These are phyloP conservation scores for Mamestra configurata DNA, from an alignment of 1,140 invertebrate species.

Conservation along the genomic window DNA sequence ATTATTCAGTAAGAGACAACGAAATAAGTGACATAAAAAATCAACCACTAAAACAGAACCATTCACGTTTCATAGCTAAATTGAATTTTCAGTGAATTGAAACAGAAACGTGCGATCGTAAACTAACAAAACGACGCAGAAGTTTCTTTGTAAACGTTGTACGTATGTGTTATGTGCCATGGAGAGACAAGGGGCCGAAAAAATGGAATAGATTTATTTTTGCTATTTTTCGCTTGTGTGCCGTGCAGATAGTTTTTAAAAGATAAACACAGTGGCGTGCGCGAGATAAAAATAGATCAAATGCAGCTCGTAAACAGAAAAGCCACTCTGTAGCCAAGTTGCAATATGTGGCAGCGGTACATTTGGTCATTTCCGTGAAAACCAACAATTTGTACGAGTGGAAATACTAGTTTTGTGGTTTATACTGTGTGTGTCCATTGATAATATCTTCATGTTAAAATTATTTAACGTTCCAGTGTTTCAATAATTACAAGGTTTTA, in stretches of 20 bases:
- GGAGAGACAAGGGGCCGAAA: conserved; percentile 5
- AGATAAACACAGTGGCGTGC: conserved; percentile 52
- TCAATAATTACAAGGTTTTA: too few relatives aligned
- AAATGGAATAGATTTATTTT: conserved; percentile 37
- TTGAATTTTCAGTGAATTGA: conserved; percentile 13
- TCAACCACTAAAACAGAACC: background rate
- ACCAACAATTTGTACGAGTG: too few relatives aligned
- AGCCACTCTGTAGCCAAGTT: conserved; percentile 57
- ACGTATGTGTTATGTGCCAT: conserved; percentile 3
- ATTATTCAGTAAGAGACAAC: conserved; percentile 25
- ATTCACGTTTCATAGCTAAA: conserved; percentile 12
- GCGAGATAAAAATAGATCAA: conserved; percentile 65
- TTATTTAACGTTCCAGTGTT: too few relatives aligned
- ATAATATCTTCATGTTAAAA: too few relatives aligned
- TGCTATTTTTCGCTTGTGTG: conserved; percentile 31
- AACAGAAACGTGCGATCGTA: conserved; percentile 13
- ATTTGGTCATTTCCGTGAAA: conserved; percentile 20
- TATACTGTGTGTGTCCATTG: too few relatives aligned
- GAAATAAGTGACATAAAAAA: background rate
- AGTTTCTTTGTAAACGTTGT: conserved; percentile 28
- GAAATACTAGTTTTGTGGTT: background rate
- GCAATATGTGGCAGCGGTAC: conserved; percentile 40
- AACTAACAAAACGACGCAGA: conserved; percentile 3
- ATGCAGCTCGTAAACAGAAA: conserved; percentile 60
- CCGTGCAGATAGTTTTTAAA: conserved; percentile 56